Percentiles rank a stretch among this genome's conserved stretches.
Conservation (phyloP, 2,113 vertebrate genomes). For the Tretioscincus oriximinensis region DNA sequence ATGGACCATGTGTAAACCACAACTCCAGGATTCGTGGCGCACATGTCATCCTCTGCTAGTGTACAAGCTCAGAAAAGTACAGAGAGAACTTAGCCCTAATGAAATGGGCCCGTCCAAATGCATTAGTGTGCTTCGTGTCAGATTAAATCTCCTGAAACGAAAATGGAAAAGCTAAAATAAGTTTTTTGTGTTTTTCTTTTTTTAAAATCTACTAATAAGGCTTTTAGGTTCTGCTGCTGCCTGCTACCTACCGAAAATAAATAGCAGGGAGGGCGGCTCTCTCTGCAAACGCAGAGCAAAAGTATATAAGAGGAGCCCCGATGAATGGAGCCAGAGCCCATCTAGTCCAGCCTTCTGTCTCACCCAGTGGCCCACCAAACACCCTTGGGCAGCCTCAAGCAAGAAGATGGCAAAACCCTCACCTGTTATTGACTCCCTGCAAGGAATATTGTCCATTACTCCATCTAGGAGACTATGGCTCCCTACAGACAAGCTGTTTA, state of each 20-base stretch:
- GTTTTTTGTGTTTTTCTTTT: too few relatives aligned
- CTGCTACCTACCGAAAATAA: neutral
- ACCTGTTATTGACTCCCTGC: too few relatives aligned
- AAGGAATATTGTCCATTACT: too few relatives aligned
- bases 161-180: constrained; percentile 29
- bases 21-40: constrained; percentile 26
- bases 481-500: too few relatives aligned
- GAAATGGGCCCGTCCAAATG: constrained; percentile 50
- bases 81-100: constrained; percentile 49
- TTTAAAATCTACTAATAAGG: constrained; percentile 39
- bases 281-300: neutral
- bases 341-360: too few relatives aligned
- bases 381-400: too few relatives aligned
- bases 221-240: constrained; percentile 51
- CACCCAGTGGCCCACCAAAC: too few relatives aligned
- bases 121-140: constrained; percentile 61
- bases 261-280: neutral
- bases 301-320: neutral
- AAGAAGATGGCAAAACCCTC: too few relatives aligned
- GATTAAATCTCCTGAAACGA: constrained; percentile 55
- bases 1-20: constrained; percentile 38
- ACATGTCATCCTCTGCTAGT: constrained; percentile 44
- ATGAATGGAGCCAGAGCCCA: too few relatives aligned
- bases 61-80: constrained; percentile 54
- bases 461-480: too few relatives aligned